Base-by-base conservation (phyloP, 2,113 vertebrate species). In the Notechis scutatus region DNA sequence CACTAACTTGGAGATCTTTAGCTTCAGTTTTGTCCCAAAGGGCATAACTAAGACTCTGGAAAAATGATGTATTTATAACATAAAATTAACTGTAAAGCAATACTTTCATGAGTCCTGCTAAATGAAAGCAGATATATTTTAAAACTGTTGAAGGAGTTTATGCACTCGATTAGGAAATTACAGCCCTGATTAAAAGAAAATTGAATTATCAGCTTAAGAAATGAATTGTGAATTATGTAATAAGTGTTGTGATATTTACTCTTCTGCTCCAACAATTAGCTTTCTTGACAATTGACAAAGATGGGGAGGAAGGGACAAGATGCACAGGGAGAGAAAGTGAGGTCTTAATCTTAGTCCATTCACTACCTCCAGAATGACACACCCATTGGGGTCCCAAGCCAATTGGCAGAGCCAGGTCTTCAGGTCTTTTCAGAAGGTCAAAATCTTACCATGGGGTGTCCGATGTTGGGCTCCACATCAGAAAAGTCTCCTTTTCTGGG, bases 41-140 rank as follows among this genome's bases (percentile, higher is more conserved):
- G 93, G 26, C 93, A 94, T 92, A 87, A 86, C 88, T 45, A 93
- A 47, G 59, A 12, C 69, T 92, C 59, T 90, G n/a, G 45, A 92
- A 93, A 85, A 91, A 26, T 52, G 6, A 4, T 1, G 6, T 91
- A 34, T 47, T 93, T 89, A 23, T 64, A 89, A 54, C 20, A 61
- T 34, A 61, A 34, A 90, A 52, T 20, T 11, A 89, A 89, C 92
- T 95, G 94, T 93, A 64, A 93, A 39, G 29, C 24, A 93, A 52
- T 93, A 94, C 92, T 90, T 29, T 85, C 89, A 15, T 93, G 39
- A 94, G 91, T n/a, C 1, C 90, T 90, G 69, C 14, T 92, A 59
- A 93, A 74, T 92, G 52, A 34, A 95, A 94, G 74, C 18, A 88
- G 93, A 3, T 87, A 7, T 61, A 92, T 23, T 89, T 95, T 93